Conservation (phyloP, 2,113 vertebrate species). For the Lota lota region DNA sequence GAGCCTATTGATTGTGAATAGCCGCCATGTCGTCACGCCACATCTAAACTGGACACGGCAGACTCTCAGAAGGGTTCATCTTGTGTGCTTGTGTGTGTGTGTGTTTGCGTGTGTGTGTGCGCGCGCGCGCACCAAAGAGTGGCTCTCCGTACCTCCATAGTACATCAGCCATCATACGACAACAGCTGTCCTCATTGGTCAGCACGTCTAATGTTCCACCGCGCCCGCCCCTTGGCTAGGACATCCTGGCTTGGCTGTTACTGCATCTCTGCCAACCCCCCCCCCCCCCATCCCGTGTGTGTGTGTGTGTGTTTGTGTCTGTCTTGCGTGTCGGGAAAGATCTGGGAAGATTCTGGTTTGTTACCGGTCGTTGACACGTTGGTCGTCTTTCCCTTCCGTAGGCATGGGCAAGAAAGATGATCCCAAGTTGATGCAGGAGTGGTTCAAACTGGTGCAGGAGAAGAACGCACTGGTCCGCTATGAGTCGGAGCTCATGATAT, state of each 20-base stretch:
- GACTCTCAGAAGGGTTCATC: slow-evolving; percentile 33
- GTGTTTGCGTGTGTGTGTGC: slow-evolving; percentile 14
- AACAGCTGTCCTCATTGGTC: slow-evolving; percentile 25
- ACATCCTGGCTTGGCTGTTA: slow-evolving; percentile 74
- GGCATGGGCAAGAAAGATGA: slow-evolving; percentile 99
- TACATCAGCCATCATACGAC: slow-evolving; percentile 43
- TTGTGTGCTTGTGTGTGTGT: slow-evolving; percentile 27
- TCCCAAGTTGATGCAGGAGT: slow-evolving; percentile 98
- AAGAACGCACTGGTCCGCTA: slow-evolving; percentile 98
- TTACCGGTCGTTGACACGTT: slow-evolving; percentile 30
- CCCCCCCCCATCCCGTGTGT: slow-evolving; percentile 24
- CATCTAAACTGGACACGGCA: slow-evolving; percentile 57
- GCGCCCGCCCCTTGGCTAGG: slow-evolving; percentile 49
- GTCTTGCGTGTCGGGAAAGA: not conserved
- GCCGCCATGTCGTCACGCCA: slow-evolving; percentile 13
- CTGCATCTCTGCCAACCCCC: slow-evolving; percentile 19
- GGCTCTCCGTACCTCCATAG: slow-evolving; percentile 42
- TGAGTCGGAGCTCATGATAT: slow-evolving; percentile 98
- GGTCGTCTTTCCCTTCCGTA: slow-evolving; percentile 54
- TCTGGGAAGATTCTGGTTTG: not conserved
- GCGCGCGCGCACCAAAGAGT: not conserved
- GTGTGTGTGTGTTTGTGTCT: slow-evolving; percentile 15
- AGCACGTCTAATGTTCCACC: slow-evolving; percentile 41
- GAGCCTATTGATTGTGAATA: too few relatives aligned
- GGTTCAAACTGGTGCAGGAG: slow-evolving; percentile 98